A percentile compares a stretch with the other conserved stretches of the same genome.
phyloP scores from a whole-genome alignment of 2,113 vertebrate genomes.

The Nesoenas mayeri region DNA sequence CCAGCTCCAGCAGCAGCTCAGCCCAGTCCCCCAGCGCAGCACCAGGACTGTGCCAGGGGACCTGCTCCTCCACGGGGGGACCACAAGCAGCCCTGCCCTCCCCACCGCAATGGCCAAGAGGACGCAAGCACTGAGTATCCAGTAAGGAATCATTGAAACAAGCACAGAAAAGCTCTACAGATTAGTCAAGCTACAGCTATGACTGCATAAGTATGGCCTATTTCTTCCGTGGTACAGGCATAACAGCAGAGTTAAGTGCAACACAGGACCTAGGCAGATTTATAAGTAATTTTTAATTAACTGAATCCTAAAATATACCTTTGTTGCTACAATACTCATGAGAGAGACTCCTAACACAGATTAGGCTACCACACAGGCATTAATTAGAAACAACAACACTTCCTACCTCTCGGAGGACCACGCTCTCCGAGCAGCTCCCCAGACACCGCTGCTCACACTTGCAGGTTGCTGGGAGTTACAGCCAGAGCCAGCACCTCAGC shows the following conservation, averaged over 20 bases:
- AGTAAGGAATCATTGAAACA: accelerated
- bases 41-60: not conserved
- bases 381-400: slow-evolving; percentile 41
- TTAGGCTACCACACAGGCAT: slow-evolving; percentile 2
- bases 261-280: not conserved
- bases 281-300: slow-evolving; percentile 62
- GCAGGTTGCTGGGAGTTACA: not conserved
- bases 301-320: slow-evolving; percentile 45
- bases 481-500: accelerated
- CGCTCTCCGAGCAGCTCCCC: not conserved
- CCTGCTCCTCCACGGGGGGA: accelerated
- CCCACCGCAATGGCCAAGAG: too few relatives aligned
- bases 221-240: not conserved
- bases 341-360: not conserved
- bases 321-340: slow-evolving; percentile 28
- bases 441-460: not conserved
- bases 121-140: accelerated
- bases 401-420: not conserved
- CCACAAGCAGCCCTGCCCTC: not conserved
- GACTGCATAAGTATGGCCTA: accelerated
- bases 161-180: not conserved
- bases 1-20: accelerated
- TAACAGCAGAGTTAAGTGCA: not conserved
- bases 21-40: too few relatives aligned
- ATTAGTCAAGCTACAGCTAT: not conserved